A percentile compares a stretch with the other conserved stretches of the same genome.
Evolutionary conservation across 2,888 invertebrate species (phyloP).

Genomic region (Drosophila phalerata): DNA sequence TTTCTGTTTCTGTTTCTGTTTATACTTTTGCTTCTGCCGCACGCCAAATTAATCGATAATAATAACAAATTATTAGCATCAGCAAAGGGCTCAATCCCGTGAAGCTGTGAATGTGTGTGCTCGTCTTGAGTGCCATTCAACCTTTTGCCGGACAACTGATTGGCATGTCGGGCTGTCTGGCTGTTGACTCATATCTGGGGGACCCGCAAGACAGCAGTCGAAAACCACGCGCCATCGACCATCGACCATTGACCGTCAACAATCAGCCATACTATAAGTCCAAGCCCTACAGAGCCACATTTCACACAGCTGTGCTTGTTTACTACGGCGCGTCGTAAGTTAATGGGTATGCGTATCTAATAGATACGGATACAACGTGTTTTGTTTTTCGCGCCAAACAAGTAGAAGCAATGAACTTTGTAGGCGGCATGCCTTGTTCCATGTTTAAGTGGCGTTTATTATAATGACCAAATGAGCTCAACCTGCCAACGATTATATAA

Average conservation of each 20-base stretch:
- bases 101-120: neutral
- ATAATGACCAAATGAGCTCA: slow-evolving; percentile 61
- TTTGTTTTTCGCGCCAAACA: slow-evolving; percentile 41
- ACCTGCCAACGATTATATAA: slow-evolving; percentile 68
- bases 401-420: slow-evolving; percentile 62
- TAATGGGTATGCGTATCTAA: slow-evolving; percentile 32
- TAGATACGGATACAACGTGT: slow-evolving; percentile 55
- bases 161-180: slow-evolving; percentile 1
- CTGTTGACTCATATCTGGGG: slow-evolving; percentile 59
- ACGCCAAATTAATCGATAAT: slow-evolving; percentile 41
- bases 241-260: neutral
- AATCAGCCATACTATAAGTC: slow-evolving; percentile 8
- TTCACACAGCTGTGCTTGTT: slow-evolving; percentile 31
- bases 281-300: slow-evolving; percentile 1
- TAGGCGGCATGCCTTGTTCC: slow-evolving; percentile 31
- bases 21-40: slow-evolving; percentile 8
- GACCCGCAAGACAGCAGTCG: slow-evolving; percentile 9
- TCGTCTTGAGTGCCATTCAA: slow-evolving; percentile 45
- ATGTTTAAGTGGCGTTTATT: slow-evolving; percentile 36
- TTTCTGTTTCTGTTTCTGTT: slow-evolving; percentile 21
- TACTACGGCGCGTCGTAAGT: slow-evolving; percentile 27
- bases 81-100: slow-evolving; percentile 22
- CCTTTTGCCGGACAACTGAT: slow-evolving; percentile 55
- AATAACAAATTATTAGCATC: slow-evolving; percentile 30
- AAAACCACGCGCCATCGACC: neutral